Evolutionary conservation across 2,113 vertebrate genomes (phyloP), one percentile per base, ranked within the genome.

Genomic region (Pithys albifrons): DNA sequence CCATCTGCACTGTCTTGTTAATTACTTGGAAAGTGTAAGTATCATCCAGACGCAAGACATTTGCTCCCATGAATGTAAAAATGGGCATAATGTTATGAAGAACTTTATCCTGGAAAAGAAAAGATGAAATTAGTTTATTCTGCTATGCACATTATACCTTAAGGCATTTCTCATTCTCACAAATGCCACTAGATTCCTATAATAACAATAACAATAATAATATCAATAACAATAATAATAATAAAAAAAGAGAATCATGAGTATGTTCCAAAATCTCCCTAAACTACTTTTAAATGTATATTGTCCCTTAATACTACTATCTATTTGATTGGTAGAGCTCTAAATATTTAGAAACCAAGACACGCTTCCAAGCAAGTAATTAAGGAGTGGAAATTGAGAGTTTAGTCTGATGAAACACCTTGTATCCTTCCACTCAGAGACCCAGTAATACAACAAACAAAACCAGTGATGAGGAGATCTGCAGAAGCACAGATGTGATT

Each of bases 11-110:
- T 0, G 99, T 99, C 97, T 99, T 98, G 92, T 98, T 99, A 95
- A 99, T 99, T 82, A 99, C 99, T 91, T 99, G 98, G 97, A 99
- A 99, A 52, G 99, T 99, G 97, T 99, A 99, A 70, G 98, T 95
- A 91, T 99, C 99, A 92, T 99, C 99, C 88, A 99, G 98, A 10
- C 99, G 98, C 98, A 99, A 98, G 88, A 99, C 97, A 91, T 97
- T 99, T 55, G 99, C 98, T 15, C 99, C 99, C 99, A 99, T 99
- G 96, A 99, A 99, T 52, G 99, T 99, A 93, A 99, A 99, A 97
- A 99, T 99, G 74, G 99, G 98, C 99, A 99, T 99, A 94, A 99
- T 99, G 91, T 99, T 99, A 96, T 99, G 99, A 13, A 99, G 98
- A 91, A 99, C 99, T 93, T 99, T 99, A 89, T 99, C 99, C 99